These are phyloP conservation scores for Bombus superbus DNA, from an alignment of 1,140 invertebrate genomes.

Conservation along the genomic window DNA sequence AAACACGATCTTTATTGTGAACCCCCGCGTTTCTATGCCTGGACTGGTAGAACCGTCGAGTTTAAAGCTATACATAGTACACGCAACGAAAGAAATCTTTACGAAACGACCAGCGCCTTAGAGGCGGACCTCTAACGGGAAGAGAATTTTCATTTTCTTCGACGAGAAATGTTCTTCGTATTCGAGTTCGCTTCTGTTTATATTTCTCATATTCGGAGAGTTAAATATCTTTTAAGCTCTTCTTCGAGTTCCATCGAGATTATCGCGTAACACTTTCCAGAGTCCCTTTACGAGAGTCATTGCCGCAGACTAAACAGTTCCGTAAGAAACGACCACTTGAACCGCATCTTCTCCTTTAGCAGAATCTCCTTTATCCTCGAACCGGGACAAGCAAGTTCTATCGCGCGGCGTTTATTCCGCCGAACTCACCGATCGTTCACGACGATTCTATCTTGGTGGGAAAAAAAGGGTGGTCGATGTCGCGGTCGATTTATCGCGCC, in stretches of 20 bases:
- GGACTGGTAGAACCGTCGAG: too few relatives aligned
- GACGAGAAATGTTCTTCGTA: too few relatives aligned
- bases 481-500: constrained; percentile 24
- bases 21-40: background rate
- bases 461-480: too few relatives aligned
- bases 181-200: background rate
- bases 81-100: background rate
- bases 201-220: background rate
- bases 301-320: constrained; percentile 30
- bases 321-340: background rate
- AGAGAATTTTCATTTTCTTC: too few relatives aligned
- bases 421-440: background rate
- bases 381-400: background rate
- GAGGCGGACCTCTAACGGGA: background rate
- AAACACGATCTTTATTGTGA: constrained; percentile 1
- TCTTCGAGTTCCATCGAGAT: background rate
- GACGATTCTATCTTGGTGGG: background rate
- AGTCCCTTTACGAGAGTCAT: background rate
- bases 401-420: background rate
- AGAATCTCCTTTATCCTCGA: too few relatives aligned
- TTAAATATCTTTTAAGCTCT: background rate
- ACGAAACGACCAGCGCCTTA: background rate
- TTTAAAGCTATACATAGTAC: background rate
- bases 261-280: background rate
- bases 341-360: background rate